Conservation (phyloP, 2,797 vertebrate genomes). For the Chanos chanos region DNA sequence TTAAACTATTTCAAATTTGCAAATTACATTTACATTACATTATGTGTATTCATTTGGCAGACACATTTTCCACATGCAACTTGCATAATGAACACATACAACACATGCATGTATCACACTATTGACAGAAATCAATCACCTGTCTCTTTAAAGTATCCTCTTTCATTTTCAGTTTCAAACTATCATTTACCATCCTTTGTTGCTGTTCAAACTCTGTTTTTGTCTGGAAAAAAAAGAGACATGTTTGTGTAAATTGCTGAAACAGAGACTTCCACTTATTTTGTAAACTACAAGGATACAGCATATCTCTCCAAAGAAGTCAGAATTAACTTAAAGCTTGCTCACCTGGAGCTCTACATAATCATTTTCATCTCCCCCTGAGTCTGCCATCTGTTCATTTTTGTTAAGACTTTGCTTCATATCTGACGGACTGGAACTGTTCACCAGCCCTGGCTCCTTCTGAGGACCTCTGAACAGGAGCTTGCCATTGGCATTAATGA, state of each 20-base stretch:
- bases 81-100: neutral
- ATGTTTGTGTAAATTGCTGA: too few relatives aligned
- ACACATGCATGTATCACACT: too few relatives aligned
- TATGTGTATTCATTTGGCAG: too few relatives aligned
- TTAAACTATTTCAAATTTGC: too few relatives aligned
- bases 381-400: slow-evolving; percentile 38
- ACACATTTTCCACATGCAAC: too few relatives aligned
- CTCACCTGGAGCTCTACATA: slow-evolving; percentile 80
- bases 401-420: slow-evolving; percentile 28
- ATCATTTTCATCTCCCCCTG: slow-evolving; percentile 69
- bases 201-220: slow-evolving; percentile 66
- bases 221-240: slow-evolving; percentile 62
- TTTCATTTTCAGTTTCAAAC: slow-evolving; percentile 38
- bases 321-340: neutral
- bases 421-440: slow-evolving; percentile 33
- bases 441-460: slow-evolving; percentile 52
- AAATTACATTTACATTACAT: too few relatives aligned
- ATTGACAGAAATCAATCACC: slow-evolving; percentile 45
- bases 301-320: neutral
- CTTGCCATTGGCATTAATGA: slow-evolving; percentile 88
- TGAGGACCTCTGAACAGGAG: slow-evolving; percentile 79
- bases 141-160: slow-evolving; percentile 36
- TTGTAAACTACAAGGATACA: too few relatives aligned
- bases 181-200: slow-evolving; percentile 40
- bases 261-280: too few relatives aligned